Base-by-base conservation (phyloP, 2,797 vertebrate species). In the Mus caroli region DNA sequence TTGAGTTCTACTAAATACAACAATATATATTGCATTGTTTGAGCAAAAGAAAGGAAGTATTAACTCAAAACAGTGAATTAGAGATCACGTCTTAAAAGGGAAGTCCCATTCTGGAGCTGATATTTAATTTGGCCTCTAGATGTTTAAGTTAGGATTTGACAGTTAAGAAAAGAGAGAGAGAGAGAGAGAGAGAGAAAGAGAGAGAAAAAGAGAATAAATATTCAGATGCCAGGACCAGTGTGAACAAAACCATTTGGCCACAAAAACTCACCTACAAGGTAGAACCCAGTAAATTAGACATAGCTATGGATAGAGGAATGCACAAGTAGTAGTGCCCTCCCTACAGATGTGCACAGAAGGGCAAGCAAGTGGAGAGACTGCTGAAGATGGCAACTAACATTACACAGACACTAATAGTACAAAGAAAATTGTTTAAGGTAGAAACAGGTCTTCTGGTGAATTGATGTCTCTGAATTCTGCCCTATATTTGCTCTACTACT, bases 401-500 rank as follows among this genome's bases (percentile, higher is more conserved):
- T 8, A 34, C 2, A 4, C 15, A 88, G 71, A 14, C 14, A 8
- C 24, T 60, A 6, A 19, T 83, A 43, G n/a, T 94, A 89, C 69
- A 69, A 96, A 88, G 67, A 69, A 15, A 85, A 82, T 6, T 71
- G 37, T 15, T 94, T 43, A 58, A 54, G 64, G 95, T 95, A 90
- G 13, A 88, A 94, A 9, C 0, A 1, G n/a, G 13, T 34, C 37
- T 31, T 82, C 69, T 89, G 24, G 3, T n/a, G 26, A 94, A 37
- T 28, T 78, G 37, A 90, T 93, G 58, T 20, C 75, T 92, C 52
- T 67, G 31, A 82, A 46, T 97, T 96, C 96, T 92, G 43, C n/a
- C 84, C 86, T 54, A 0, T 3, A 58, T 80, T 82, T 96, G 76
- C 95, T 84, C 71, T 11, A 0, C 71, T 75, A 84, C 77, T 83